Evolutionary conservation across 2,113 vertebrate species (phyloP).

Genomic region (Gobio gobio): DNA sequence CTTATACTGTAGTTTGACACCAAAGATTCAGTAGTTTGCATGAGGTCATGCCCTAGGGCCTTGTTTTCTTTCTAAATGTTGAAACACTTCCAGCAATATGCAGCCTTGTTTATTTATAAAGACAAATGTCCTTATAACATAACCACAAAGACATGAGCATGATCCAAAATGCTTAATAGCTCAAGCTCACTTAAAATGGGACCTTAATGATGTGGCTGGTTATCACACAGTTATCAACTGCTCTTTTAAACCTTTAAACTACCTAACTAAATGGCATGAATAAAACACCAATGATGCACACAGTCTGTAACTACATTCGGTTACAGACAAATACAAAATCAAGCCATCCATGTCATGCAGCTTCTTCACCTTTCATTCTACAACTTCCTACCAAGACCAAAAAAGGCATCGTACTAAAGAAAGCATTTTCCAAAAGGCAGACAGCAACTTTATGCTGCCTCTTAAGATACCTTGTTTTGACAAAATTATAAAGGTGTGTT

Average conservation of each 20-base stretch:
- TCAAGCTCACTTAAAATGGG: neutral
- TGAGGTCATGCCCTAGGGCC: neutral
- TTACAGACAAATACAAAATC: neutral
- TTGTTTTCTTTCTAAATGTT: conserved; percentile 7
- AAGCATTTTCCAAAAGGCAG: neutral
- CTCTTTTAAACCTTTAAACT: conserved; percentile 14
- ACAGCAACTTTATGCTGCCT: neutral
- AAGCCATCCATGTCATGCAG: neutral
- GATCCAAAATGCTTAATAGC: conserved; percentile 5
- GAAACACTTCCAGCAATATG: neutral
- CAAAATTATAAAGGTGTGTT: too few relatives aligned
- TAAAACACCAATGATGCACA: neutral
- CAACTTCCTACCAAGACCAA: neutral
- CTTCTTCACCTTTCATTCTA: neutral
- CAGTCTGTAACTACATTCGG: neutral
- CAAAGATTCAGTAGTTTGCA: neutral
- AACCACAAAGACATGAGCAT: neutral
- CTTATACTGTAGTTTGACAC: neutral
- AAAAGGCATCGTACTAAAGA: neutral
- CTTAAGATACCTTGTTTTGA: neutral
- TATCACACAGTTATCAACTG: conserved; percentile 25
- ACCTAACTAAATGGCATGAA: neutral
- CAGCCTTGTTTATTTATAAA: neutral
- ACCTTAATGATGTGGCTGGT: conserved; percentile 12
- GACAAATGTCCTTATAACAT: neutral